Evolutionary conservation across 2,113 vertebrate species (phyloP).

Genomic region (Grus americana): DNA sequence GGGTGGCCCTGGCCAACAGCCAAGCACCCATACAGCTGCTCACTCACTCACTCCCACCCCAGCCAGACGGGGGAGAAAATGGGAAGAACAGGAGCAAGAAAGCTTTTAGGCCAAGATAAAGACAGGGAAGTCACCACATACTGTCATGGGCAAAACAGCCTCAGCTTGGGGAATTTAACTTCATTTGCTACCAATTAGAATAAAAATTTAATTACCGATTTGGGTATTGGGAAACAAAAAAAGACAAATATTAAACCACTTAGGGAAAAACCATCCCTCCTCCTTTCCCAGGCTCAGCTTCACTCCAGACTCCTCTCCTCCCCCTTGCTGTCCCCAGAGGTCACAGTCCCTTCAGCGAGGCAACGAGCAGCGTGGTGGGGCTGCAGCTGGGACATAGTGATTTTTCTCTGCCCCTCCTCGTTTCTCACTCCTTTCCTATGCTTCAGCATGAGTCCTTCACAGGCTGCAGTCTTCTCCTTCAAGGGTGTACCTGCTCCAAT

Average conservation of each 20-base stretch:
- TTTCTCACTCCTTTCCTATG: neutral
- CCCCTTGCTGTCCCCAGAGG: neutral
- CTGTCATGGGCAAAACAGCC: neutral
- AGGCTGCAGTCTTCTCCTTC: neutral
- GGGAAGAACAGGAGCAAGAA: neutral
- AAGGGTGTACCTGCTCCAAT: neutral
- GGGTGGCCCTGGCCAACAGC: neutral
- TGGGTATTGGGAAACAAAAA: neutral
- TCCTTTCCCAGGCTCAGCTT: neutral
- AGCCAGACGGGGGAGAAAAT: fast-evolving
- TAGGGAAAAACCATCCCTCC: neutral
- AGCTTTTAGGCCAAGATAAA: neutral
- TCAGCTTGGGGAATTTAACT: neutral
- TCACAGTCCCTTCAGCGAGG: neutral
- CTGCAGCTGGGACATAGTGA: neutral
- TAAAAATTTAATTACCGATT: neutral
- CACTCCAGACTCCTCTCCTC: neutral
- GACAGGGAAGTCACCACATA: neutral
- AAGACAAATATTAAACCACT: neutral
- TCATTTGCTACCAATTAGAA: neutral
- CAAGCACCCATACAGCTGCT: neutral
- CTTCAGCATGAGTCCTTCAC: neutral
- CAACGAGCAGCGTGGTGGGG: fast-evolving
- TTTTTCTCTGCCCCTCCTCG: neutral
- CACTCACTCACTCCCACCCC: fast-evolving